Conservation (phyloP, 1,140 invertebrate species). For the Bombyx mori region DNA sequence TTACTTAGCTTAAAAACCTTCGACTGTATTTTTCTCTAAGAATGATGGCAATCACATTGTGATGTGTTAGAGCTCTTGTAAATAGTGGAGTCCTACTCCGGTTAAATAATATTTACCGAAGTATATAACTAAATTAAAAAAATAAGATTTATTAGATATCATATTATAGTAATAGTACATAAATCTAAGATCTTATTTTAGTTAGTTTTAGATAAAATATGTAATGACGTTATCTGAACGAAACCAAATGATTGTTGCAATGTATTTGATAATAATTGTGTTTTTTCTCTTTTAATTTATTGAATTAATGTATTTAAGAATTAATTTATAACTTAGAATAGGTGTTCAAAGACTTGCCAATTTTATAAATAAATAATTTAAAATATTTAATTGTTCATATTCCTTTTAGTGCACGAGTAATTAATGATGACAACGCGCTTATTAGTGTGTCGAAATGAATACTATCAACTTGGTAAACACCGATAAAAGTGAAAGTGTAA, state of each 20-base stretch:
- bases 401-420: background rate
- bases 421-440: background rate
- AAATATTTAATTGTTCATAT: background rate
- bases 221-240: conserved; percentile 15
- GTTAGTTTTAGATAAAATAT: too few species aligned
- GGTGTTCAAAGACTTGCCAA: conserved; percentile 30
- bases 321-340: conserved; percentile 6
- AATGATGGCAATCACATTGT: too few species aligned
- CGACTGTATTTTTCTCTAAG: too few species aligned
- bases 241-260: conserved; percentile 51
- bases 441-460: background rate
- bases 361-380: conserved; percentile 14
- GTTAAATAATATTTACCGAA: too few species aligned
- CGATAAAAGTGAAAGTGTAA: conserved; percentile 26
- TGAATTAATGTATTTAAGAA: background rate
- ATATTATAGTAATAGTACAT: too few species aligned
- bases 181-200: too few species aligned
- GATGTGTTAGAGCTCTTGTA: too few species aligned
- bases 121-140: too few species aligned
- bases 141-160: too few species aligned
- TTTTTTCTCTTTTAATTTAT: conserved; percentile 25
- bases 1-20: too few species aligned
- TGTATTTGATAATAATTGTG: conserved; percentile 35
- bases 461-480: background rate
- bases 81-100: too few species aligned